Base-by-base conservation (phyloP, 2,888 invertebrate species). In the Aradus depressus region DNA sequence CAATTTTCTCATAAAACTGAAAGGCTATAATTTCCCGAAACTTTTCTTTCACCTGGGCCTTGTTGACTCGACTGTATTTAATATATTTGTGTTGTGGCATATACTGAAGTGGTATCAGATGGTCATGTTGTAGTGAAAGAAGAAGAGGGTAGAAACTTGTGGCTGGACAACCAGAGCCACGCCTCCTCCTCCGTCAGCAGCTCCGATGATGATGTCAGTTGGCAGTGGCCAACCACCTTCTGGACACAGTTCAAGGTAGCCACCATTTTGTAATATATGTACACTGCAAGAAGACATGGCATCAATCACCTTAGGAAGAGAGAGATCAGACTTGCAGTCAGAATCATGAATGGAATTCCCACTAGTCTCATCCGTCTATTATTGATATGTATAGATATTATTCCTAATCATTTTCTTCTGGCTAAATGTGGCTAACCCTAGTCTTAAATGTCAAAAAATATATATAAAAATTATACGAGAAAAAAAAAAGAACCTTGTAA, bases 161-260 rank as follows among this genome's bases (percentile, higher is more conserved):
- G 81, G 76, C 68, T 79, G 60, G 80, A 81, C 64, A 79, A 77
- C 39, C 79, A 80, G 63, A 81, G 80, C 53, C 80, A 80, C 62
- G 79, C 79, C 25, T 75, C 76, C 39, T 75, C 76, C 32, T 75
- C 75, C 44, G 75, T 73, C 45, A 79, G 79, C 64, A 77, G 78
- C 44, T 74, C 77, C 44, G 78, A 79, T 60, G 76, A 75, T 62
- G 78, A 80, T 60, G 76, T 74, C 59, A 72, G 76, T 63, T 75
- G 80, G 71, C 72, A 77, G 53, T 81, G 81, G 75, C 81, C 83
- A 42, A 84, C 84, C n/a, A 77, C 79, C 54, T 84, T 85, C 66
- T 79, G 77, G 73, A 84, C 82, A 12, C 85, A 86, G 66, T 82
- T 84, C 64, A 77, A 77, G 66, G 78, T 62, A 51, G 44, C 34